Evolutionary conservation across 2,113 vertebrate genomes (phyloP).

Genomic region (Sinocyclocheilus anshuiensis): DNA sequence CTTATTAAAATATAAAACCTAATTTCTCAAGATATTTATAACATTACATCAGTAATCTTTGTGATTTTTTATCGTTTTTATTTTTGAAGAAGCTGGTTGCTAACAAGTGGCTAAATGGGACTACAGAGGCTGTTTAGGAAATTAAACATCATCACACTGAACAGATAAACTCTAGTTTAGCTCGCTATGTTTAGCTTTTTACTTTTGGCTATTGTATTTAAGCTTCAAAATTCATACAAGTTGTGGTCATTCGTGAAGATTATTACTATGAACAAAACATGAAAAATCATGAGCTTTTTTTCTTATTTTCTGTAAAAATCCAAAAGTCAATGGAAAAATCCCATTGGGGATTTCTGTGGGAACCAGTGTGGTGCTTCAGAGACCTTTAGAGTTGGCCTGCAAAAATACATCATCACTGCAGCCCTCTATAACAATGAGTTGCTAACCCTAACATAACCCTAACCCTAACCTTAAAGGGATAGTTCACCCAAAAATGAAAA

Average conservation of each 20-base stretch:
- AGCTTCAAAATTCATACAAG: background rate
- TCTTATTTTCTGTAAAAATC: background rate
- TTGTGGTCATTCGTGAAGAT: background rate
- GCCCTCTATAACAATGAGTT: background rate
- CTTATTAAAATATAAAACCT: too few relatives aligned
- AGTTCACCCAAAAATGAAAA: too few relatives aligned
- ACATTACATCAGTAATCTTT: too few relatives aligned
- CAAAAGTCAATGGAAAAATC: background rate
- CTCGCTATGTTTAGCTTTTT: too few relatives aligned
- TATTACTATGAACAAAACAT: background rate
- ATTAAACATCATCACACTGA: too few relatives aligned
- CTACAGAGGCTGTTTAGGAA: too few relatives aligned
- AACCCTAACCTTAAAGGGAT: too few relatives aligned
- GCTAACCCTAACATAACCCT: too few relatives aligned
- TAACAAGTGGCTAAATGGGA: too few relatives aligned
- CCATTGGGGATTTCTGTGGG: background rate
- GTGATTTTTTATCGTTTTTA: too few relatives aligned
- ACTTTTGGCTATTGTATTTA: too few relatives aligned
- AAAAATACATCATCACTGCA: background rate
- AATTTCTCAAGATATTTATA: background rate
- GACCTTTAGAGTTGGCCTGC: background rate
- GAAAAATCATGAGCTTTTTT: background rate
- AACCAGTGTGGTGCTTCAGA: background rate
- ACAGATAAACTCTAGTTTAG: too few relatives aligned
- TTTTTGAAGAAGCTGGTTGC: background rate